Evolutionary conservation across 2,797 vertebrate species (phyloP), one percentile per base, ranked within the genome.

Genomic region (Pangasius larnaudii): DNA sequence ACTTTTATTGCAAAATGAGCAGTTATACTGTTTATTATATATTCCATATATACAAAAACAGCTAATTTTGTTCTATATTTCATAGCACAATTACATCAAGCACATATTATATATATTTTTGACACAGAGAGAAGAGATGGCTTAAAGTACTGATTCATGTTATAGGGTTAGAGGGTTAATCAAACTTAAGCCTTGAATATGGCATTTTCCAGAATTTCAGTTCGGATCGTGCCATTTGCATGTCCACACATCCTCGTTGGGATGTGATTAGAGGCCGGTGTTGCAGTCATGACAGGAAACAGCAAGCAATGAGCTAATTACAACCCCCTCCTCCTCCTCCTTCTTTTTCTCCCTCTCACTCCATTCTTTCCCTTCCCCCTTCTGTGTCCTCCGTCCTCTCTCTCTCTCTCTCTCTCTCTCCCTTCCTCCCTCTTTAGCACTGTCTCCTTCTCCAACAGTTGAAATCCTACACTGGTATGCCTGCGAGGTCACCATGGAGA

Each of bases 381-480:
- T 58, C 49, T 49, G n/a, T 63, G 14, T 63, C 86, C 71, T 83
- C 77, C 87, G 89, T 61, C 86, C 10, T 51, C 75, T 51, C 90
- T 36, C 79, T 85, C 36, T 36, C 63, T 79, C 74, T 79, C 36
- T 51, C 75, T 75, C 79, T 58, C 69, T 30, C 78, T 61, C 80
- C 86, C 69, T 84, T 78, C 89, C 90, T 75, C 87, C 86, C 89
- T 93, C 88, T 89, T 92, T 93, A 91, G 89, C 91, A 89, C 87
- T 91, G 85, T 87, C 83, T 90, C 91, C 86, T 88, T 91, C 90
- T 90, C 89, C 89, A 91, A 91, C 93, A 91, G 92, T 92, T 93
- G 92, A 93, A 93, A 93, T 93, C 92, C 79, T 90, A 92, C 92
- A 93, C 91, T 92, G 88, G 89, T 94, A 91, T 94, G 92, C 92